Evolutionary conservation across 1,140 invertebrate species (phyloP).

Genomic region (Heterodera schachtii): DNA sequence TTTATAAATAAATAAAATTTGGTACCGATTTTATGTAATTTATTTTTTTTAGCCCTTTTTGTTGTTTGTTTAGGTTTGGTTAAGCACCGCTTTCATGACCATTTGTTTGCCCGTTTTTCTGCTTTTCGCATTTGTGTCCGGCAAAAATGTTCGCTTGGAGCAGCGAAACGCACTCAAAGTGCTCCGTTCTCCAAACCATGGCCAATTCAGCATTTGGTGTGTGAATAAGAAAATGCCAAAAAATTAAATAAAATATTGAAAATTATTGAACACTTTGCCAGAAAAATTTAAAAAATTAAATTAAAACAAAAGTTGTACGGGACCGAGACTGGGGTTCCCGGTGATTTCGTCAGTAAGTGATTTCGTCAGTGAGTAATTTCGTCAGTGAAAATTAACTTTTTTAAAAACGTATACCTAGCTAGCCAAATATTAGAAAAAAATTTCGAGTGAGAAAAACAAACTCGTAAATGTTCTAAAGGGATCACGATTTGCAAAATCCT

Average conservation of each 20-base stretch:
- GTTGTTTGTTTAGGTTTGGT: conserved; percentile 51
- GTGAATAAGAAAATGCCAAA: neutral
- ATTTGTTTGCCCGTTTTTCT: conserved; percentile 63
- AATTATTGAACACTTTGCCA: conserved; percentile 26
- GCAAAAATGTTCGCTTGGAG: conserved; percentile 13
- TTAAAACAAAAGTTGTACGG: too few species aligned
- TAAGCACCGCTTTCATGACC: conserved; percentile 60
- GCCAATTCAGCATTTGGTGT: conserved; percentile 31
- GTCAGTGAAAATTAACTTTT: too few species aligned
- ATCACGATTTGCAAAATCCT: too few species aligned
- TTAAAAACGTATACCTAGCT: too few species aligned
- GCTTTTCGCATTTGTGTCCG: conserved; percentile 43
- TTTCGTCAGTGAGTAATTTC: too few species aligned
- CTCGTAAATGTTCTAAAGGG: too few species aligned
- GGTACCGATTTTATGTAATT: too few species aligned
- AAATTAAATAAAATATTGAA: conserved; percentile 12
- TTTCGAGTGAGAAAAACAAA: too few species aligned
- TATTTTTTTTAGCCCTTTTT: neutral
- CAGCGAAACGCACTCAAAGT: conserved; percentile 40
- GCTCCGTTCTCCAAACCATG: conserved; percentile 27
- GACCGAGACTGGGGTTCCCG: too few species aligned
- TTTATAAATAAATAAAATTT: too few species aligned
- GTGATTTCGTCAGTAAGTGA: too few species aligned
- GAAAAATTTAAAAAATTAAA: neutral
- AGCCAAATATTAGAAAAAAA: too few species aligned